phyloP scores from a whole-genome alignment of 2,113 vertebrate species.

The Phyllostomus discolor region DNA sequence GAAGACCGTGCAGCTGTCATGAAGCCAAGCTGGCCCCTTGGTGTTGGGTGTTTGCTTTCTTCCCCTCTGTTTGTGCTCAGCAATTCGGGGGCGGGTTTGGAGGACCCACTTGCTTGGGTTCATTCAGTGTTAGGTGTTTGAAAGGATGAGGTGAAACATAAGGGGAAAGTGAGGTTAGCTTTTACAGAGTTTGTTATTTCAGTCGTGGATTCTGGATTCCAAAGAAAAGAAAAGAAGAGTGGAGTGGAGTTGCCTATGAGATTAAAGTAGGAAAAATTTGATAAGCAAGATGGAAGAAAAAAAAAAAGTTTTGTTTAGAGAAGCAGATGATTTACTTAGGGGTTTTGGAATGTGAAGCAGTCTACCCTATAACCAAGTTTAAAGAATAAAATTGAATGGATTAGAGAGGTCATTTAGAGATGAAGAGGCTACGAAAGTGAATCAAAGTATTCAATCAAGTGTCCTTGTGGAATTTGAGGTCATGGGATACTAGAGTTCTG shows the following conservation, averaged over 20 bases:
- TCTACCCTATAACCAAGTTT: neutral
- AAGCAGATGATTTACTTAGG: neutral
- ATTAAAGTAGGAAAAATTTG: neutral
- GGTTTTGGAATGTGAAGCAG: neutral
- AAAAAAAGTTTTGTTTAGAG: neutral
- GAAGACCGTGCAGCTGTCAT: neutral
- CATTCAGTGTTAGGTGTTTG: neutral
- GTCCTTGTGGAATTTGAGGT: neutral
- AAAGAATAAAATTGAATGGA: neutral
- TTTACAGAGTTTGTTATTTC: neutral
- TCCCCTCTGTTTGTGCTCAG: neutral
- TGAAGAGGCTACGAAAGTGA: neutral
- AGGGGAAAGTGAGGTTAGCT: neutral
- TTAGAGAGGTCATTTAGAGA: neutral
- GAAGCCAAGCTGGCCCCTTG: neutral
- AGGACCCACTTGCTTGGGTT: neutral
- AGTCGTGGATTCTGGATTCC: neutral
- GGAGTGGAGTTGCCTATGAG: neutral
- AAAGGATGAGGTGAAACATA: neutral
- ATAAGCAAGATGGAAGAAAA: neutral
- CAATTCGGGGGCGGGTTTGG: neutral
- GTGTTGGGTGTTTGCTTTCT: neutral
- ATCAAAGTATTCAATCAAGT: neutral
- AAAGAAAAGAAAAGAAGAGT: neutral
- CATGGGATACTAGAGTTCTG: neutral